Evolutionary conservation across 2,888 invertebrate genomes (phyloP), one percentile per base, ranked within the genome.

Genomic region (Molanna angustata): DNA sequence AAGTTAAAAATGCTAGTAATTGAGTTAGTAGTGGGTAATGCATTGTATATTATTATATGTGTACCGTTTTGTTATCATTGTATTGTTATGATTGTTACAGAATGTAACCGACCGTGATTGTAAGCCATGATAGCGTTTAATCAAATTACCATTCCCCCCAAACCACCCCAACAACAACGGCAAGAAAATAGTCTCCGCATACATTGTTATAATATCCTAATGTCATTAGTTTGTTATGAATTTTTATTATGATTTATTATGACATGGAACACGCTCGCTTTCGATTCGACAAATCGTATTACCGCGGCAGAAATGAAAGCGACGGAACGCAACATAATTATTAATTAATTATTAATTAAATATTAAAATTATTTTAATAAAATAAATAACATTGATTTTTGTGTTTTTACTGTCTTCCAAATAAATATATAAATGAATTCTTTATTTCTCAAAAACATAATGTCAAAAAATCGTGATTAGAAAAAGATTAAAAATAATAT

Each of bases 201-300:
- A 27, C 27, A 27, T 7, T 27, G 27, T 27, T 27, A n/a, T n/a
- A n/a, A n/a, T n/a, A n/a, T n/a, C n/a, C n/a, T n/a, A n/a, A 27
- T 27, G 27, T 27, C 27, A 27, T 27, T 27, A 27, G 27, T 27
- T 27, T 27, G 27, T 27, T 27, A 27, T 27, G 11, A 27, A 27
- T 27, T 27, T 7, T 17, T 21, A 45, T 45, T 45, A 33, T 45
- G 45, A 45, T 45, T 45, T 45, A 45, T 45, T 45, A 11, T 45
- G 45, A 45, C 45, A 45, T 7, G 4, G n/a, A n/a, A 11, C 33
- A 33, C 45, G n/a, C 45, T 31, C 33, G n/a, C 45, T 45, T 32
- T 17, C 33, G 4, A 22, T 27, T 27, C 43, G 22, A 20, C 18
- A n/a, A 40, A 17, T 18, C 14, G 17, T 16, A 16, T 40, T 17